Base-by-base conservation (phyloP, 2,888 invertebrate genomes). In the Agrochola litura region DNA sequence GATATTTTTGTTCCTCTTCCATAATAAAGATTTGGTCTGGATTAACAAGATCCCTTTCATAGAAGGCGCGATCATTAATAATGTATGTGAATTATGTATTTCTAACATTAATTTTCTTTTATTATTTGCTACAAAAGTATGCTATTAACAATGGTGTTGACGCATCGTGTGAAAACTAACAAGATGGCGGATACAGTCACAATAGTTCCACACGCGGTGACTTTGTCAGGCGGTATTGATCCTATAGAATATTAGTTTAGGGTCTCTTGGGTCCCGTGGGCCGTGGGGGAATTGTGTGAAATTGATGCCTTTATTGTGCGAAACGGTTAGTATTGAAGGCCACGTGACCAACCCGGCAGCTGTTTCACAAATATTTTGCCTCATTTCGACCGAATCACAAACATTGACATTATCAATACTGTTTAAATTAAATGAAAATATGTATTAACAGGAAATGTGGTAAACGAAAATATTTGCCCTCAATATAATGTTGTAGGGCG, bases 261-360 rank as follows among this genome's bases (percentile, higher is more conserved):
- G 89, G 87, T 88, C 87, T 81, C 82, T 81, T 77, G 86, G 82
- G 90, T 88, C 88, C 88, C 86, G 81, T 83, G 89, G 90, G 54
- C 75, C 75, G 6, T 30, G 56, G 73, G 92, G 90, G 84, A 83
- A 84, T 86, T 90, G 92, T 91, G 91, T 93, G 93, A 93, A 94
- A 95, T 94, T 91, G 94, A 94, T 92, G 94, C 94, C 84, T 92
- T 95, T 94, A 94, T 94, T 88, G 88, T 84, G 83, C 86, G 87
- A 83, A 85, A 87, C 84, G 86, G 79, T 73, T 83, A 75, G 79
- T 74, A 79, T 85, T 80, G 77, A 73, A 64, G 56, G 85, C 61
- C 89, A 90, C 90, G 88, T 85, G 89, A 80, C 84, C 86, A 81
- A 79, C 77, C 69, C 73, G 71, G 80, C 87, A 85, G 86, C 86